A percentile compares a stretch with the other conserved stretches of the same genome.
Conservation (phyloP, 2,113 vertebrate species). For the Nycticorax nycticorax region DNA sequence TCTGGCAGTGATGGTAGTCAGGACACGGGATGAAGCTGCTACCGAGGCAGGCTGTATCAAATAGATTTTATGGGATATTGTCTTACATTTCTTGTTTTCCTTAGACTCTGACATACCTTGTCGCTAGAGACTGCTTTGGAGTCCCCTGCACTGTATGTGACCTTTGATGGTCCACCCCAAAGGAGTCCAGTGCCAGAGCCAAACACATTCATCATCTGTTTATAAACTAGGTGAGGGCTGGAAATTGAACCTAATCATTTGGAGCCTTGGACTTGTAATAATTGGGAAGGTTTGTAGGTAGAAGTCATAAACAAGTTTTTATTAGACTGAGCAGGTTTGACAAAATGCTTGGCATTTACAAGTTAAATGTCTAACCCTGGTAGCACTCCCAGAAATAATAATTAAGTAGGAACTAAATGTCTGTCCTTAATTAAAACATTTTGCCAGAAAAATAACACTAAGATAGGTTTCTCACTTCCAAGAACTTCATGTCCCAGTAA, state of each 20-base stretch:
- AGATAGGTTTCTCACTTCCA: neutral
- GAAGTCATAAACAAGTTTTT: neutral
- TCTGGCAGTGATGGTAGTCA: neutral
- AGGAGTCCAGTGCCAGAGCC: neutral
- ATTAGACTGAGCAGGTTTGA: neutral
- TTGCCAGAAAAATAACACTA: neutral
- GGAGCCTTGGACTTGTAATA: neutral
- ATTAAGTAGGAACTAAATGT: neutral
- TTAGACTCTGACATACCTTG: neutral
- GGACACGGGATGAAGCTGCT: neutral
- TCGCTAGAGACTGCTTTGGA: neutral
- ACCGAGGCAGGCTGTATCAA: neutral
- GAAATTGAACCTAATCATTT: neutral
- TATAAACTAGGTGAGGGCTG: neutral
- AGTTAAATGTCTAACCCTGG: neutral
- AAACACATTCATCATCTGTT: neutral
- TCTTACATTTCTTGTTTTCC: neutral
- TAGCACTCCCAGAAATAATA: neutral
- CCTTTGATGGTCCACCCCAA: neutral
- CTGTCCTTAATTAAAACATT: neutral
- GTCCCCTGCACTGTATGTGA: neutral
- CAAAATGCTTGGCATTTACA: neutral
- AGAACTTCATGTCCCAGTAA: neutral
- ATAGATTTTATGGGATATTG: neutral
- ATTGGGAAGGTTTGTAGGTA: neutral